Conservation (phyloP, 2,113 vertebrate species). For the Myotis brandtii region DNA sequence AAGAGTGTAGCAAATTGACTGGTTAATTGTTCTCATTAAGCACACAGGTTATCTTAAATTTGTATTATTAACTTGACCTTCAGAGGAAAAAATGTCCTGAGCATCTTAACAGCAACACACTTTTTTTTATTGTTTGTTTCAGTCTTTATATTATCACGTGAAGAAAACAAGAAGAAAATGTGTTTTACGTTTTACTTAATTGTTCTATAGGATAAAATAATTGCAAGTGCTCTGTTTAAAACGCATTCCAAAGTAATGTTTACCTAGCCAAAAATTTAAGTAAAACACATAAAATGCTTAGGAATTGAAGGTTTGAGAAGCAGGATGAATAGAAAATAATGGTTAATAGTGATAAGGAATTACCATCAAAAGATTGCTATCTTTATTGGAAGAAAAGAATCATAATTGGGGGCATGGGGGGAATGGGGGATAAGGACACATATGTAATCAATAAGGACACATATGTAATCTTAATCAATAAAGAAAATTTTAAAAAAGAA, state of each 20-base stretch:
- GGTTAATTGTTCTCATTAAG: constrained; percentile 77
- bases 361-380: not conserved
- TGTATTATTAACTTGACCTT: constrained; percentile 70
- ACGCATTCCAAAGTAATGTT: not conserved
- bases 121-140: not conserved
- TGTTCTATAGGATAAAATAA: not conserved
- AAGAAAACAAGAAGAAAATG: constrained; percentile 9
- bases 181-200: not conserved
- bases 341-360: not conserved
- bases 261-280: not conserved
- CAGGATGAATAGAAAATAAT: not conserved
- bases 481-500: not conserved
- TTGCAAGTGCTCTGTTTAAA: not conserved
- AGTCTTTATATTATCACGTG: not conserved
- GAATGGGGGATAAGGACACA: too few relatives aligned
- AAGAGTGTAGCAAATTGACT: constrained; percentile 70
- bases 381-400: not conserved
- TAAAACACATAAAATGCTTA: not conserved
- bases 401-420: not conserved
- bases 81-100: constrained; percentile 27
- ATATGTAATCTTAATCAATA: too few relatives aligned
- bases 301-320: not conserved
- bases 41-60: constrained; percentile 56
- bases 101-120: not conserved
- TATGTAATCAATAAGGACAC: too few relatives aligned